phyloP scores from a whole-genome alignment of 2,797 vertebrate species.

The Naso thynnoides region DNA sequence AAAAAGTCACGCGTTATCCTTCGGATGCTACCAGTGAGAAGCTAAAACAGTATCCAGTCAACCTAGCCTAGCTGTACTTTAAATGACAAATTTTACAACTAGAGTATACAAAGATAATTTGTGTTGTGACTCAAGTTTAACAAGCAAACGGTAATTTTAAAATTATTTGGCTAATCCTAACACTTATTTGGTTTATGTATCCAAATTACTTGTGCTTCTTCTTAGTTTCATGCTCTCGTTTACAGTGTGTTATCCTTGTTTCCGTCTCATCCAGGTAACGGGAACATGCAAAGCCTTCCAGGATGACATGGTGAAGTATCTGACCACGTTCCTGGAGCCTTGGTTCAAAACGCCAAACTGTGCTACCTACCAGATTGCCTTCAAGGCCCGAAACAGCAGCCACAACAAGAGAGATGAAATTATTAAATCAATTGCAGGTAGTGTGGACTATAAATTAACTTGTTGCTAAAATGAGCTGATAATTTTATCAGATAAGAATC shows the following conservation, averaged over 20 bases:
- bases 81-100: neutral
- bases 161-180: too few species aligned
- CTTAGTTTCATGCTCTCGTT: neutral
- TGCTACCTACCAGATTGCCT: constrained; percentile 93
- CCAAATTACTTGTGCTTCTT: neutral
- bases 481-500: neutral
- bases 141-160: too few species aligned
- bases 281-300: constrained; percentile 95
- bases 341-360: constrained; percentile 95
- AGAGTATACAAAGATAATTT: neutral
- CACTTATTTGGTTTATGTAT: neutral
- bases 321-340: constrained; percentile 90
- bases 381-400: constrained; percentile 95
- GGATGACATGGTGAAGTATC: constrained; percentile 93
- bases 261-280: constrained; percentile 72
- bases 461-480: rapidly evolving
- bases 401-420: constrained; percentile 93
- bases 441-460: rapidly evolving
- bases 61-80: neutral
- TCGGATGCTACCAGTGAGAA: constrained; percentile 92
- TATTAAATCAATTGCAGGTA: constrained; percentile 95
- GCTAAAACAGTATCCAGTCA: neutral
- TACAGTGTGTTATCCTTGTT: neutral
- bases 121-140: too few species aligned
- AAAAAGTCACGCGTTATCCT: constrained; percentile 93